phyloP scores from a whole-genome alignment of 2,888 invertebrate species.

The Serripes groenlandicus region DNA sequence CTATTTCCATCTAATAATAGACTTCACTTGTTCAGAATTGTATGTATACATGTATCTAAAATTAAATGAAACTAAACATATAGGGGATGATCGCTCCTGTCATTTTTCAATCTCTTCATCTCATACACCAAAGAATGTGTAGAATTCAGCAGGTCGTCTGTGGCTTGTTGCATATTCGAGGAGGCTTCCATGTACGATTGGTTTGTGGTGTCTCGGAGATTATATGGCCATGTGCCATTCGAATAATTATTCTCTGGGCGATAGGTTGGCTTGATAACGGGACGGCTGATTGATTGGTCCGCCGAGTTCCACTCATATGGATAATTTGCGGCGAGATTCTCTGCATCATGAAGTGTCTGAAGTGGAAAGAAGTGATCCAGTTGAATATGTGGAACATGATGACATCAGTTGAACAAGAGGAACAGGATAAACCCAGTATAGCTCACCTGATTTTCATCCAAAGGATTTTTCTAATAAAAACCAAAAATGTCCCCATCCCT shows the following conservation, averaged over 20 bases:
- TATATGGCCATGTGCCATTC: slow-evolving; percentile 65
- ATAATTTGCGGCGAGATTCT: slow-evolving; percentile 76
- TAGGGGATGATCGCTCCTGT: slow-evolving; percentile 67
- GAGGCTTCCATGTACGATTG: slow-evolving; percentile 25
- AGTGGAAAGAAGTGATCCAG: slow-evolving; percentile 1
- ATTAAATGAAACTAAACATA: slow-evolving; percentile 45
- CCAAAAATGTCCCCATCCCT: too few species aligned
- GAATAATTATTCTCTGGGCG: slow-evolving; percentile 70
- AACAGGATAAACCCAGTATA: too few species aligned
- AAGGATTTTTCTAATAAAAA: too few species aligned
- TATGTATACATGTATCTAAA: too few species aligned
- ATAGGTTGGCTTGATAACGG: slow-evolving; percentile 56
- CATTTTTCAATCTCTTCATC: slow-evolving; percentile 77
- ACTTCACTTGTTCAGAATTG: too few species aligned
- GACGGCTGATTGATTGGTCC: slow-evolving; percentile 60
- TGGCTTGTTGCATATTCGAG: slow-evolving; percentile 66
- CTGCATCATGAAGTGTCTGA: slow-evolving; percentile 82
- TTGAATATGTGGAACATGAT: background rate
- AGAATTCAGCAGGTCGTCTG: slow-evolving; percentile 76
- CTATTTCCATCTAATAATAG: too few species aligned
- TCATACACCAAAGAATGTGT: slow-evolving; percentile 81
- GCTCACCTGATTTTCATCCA: too few species aligned
- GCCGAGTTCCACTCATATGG: slow-evolving; percentile 70
- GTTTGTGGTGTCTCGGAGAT: slow-evolving; percentile 6
- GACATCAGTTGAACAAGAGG: background rate